These are phyloP conservation scores for Panagrolaimus sp. DNA, from an alignment of 1,140 invertebrate species.

Conservation along the genomic window DNA sequence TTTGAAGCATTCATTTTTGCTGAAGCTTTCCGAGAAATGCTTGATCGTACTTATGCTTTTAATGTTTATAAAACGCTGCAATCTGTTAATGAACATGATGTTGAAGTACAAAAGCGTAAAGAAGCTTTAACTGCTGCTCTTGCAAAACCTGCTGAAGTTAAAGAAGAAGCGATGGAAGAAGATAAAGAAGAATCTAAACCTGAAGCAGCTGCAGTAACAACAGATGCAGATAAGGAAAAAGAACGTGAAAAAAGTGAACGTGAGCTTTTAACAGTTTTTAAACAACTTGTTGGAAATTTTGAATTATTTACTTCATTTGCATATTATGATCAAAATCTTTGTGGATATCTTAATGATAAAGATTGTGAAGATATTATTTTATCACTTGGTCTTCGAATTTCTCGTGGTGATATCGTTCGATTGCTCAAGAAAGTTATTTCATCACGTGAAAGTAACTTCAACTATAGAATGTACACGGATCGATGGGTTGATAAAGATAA, in stretches of 20 bases:
- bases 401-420: slow-evolving; percentile 64
- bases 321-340: not conserved
- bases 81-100: slow-evolving; percentile 29
- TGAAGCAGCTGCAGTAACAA: not conserved
- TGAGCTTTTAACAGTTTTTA: not conserved
- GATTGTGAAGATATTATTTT: slow-evolving; percentile 85
- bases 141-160: not conserved
- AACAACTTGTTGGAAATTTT: slow-evolving; percentile 9
- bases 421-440: slow-evolving; percentile 72
- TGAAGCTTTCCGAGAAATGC: slow-evolving; percentile 36
- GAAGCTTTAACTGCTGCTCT: slow-evolving; percentile 27
- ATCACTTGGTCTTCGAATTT: slow-evolving; percentile 68
- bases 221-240: slow-evolving; percentile 45
- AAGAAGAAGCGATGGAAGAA: slow-evolving; percentile 24
- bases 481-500: slow-evolving; percentile 61
- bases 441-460: slow-evolving; percentile 67
- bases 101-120: slow-evolving; percentile 30
- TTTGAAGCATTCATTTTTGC: slow-evolving; percentile 44
- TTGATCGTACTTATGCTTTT: slow-evolving; percentile 36
- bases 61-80: slow-evolving; percentile 32
- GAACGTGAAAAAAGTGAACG: slow-evolving; percentile 26
- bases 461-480: slow-evolving; percentile 75
- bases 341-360: slow-evolving; percentile 76
- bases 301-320: not conserved
- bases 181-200: not conserved